phyloP scores from a whole-genome alignment of 2,797 vertebrate species.

The Sebastes iracundus region DNA sequence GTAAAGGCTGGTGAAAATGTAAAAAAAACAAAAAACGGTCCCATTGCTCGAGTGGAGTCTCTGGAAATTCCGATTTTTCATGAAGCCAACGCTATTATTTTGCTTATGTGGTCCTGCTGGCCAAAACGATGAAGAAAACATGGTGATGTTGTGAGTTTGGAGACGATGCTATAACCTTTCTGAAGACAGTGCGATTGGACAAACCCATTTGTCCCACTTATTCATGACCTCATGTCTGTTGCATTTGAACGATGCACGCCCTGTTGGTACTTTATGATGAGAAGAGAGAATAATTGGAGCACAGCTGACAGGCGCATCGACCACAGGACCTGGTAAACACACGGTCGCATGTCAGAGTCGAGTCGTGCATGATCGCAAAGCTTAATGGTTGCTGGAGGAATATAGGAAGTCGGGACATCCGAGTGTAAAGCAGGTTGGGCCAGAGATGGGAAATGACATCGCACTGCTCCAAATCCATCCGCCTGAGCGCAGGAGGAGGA shows the following conservation, averaged over 20 bases:
- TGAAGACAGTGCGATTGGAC: background rate
- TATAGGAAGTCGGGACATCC: background rate
- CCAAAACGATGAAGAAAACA: slow-evolving; percentile 48
- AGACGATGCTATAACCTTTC: slow-evolving; percentile 25
- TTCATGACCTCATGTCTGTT: background rate
- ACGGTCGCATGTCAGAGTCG: slow-evolving; percentile 16
- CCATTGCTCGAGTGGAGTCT: fast-evolving
- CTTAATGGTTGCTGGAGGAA: background rate
- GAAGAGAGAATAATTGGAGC: slow-evolving; percentile 46
- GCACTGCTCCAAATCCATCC: slow-evolving; percentile 56
- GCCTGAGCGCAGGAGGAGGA: slow-evolving; percentile 37
- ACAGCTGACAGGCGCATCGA: slow-evolving; percentile 32
- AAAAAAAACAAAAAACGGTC: no score
- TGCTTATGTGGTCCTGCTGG: slow-evolving; percentile 25
- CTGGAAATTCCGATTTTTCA: background rate
- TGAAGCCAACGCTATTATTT: slow-evolving; percentile 46
- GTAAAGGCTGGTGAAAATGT: fast-evolving
- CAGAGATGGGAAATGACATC: slow-evolving; percentile 58
- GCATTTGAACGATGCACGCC: slow-evolving; percentile 5
- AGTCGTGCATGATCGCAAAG: background rate
- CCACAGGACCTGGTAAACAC: slow-evolving; percentile 43
- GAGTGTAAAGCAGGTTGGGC: slow-evolving; percentile 59
- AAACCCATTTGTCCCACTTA: fast-evolving
- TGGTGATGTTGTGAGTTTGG: slow-evolving; percentile 26
- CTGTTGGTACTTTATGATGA: slow-evolving; percentile 27